These are phyloP conservation scores for Caenorhabditis plicata DNA, from an alignment of 2,888 invertebrate species.

Conservation along the genomic window DNA sequence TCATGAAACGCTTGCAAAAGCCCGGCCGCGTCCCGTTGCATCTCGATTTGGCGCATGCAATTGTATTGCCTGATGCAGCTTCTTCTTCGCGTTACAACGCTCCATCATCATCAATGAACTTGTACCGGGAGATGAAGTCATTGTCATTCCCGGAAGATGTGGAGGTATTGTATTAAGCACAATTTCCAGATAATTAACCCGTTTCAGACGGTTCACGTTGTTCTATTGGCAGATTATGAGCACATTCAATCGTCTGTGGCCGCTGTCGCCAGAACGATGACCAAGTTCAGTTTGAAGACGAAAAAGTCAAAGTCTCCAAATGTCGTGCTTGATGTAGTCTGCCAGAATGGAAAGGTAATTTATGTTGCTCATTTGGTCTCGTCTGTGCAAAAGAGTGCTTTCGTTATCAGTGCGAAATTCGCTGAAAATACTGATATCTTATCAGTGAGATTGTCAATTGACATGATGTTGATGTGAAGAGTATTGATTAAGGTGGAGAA, in stretches of 20 bases:
- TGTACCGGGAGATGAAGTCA: constrained; percentile 44
- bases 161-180: constrained; percentile 35
- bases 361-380: constrained; percentile 1
- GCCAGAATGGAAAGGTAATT: constrained; percentile 45
- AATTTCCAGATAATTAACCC: no score
- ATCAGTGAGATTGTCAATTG: no score
- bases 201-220: constrained; percentile 45
- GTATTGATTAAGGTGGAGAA: no score
- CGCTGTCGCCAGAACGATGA: constrained; percentile 80
- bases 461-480: no score
- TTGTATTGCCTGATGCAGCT: constrained; percentile 45
- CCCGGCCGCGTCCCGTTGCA: constrained; percentile 46
- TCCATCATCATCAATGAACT: constrained; percentile 43
- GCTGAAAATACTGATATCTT: no score
- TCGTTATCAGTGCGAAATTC: no score
- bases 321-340: constrained; percentile 54
- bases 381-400: no score
- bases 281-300: constrained; percentile 74
- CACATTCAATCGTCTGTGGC: constrained; percentile 80
- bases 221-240: constrained; percentile 68
- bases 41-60: constrained; percentile 50
- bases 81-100: constrained; percentile 51
- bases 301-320: constrained; percentile 5
- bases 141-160: constrained; percentile 28
- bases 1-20: constrained; percentile 22